These are phyloP conservation scores for Amphiprion ocellaris DNA, from an alignment of 2,113 vertebrate species.

Conservation along the genomic window DNA sequence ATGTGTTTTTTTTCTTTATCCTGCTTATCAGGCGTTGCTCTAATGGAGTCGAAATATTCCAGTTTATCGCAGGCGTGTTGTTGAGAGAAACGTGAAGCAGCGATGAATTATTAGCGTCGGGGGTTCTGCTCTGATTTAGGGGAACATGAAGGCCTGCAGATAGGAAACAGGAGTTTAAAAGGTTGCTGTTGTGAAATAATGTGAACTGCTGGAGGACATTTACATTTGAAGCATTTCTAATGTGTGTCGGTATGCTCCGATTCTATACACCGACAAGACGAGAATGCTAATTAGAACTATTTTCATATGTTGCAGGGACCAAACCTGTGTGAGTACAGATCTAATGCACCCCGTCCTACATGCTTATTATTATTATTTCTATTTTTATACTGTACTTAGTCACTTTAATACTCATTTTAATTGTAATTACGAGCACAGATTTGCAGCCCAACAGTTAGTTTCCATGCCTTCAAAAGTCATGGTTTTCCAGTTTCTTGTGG, in stretches of 20 bases:
- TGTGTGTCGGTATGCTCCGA: not conserved
- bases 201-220: not conserved
- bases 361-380: too few relatives aligned
- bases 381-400: too few relatives aligned
- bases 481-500: too few relatives aligned
- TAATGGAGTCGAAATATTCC: conserved; percentile 47
- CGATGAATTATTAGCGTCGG: conserved; percentile 49
- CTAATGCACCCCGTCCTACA: not conserved
- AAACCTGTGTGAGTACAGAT: conserved; percentile 8
- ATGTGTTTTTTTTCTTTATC: conserved; percentile 25
- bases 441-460: too few relatives aligned
- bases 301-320: not conserved
- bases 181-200: conserved; percentile 11
- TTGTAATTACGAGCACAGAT: too few relatives aligned
- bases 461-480: too few relatives aligned
- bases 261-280: too few relatives aligned
- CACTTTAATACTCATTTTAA: too few relatives aligned
- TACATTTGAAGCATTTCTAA: conserved; percentile 19
- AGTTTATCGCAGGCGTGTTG: conserved; percentile 54
- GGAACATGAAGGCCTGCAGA: conserved; percentile 49
- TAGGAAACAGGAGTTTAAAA: conserved; percentile 16
- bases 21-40: conserved; percentile 47
- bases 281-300: too few relatives aligned
- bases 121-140: conserved; percentile 42
- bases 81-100: conserved; percentile 42